These are phyloP conservation scores for Perodicticus potto DNA, from an alignment of 2,797 vertebrate species.

Conservation along the genomic window DNA sequence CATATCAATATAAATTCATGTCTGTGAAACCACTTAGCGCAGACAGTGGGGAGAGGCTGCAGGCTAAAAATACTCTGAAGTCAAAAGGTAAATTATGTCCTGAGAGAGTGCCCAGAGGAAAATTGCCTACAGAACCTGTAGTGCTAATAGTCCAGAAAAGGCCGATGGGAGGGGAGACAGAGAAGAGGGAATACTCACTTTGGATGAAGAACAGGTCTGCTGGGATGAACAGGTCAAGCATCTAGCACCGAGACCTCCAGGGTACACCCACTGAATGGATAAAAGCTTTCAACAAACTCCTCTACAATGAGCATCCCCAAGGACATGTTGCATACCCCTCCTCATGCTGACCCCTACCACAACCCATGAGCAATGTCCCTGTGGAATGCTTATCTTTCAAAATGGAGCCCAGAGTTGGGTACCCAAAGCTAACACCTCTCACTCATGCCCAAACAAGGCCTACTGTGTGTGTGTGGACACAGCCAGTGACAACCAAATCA, in stretches of 20 bases:
- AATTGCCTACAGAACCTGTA: background rate
- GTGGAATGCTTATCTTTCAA: background rate
- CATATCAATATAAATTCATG: background rate
- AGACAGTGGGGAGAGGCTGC: background rate
- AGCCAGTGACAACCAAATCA: background rate
- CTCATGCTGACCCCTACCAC: background rate
- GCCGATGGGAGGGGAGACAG: background rate
- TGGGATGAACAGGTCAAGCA: background rate
- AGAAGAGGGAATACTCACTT: background rate
- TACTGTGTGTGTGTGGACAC: background rate
- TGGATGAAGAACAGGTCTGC: background rate
- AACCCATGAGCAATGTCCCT: background rate
- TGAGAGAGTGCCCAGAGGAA: background rate
- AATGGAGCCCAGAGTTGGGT: background rate
- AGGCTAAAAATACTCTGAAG: slow-evolving; percentile 16
- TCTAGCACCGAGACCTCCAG: background rate
- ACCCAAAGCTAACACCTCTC: background rate
- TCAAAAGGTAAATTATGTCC: background rate
- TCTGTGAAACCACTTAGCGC: background rate
- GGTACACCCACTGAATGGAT: background rate
- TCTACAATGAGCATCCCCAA: background rate
- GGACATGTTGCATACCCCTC: background rate
- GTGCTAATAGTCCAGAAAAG: background rate
- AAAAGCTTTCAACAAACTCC: background rate
- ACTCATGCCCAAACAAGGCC: background rate